phyloP scores from a whole-genome alignment of 2,797 vertebrate genomes.

The Tauraco hartlaubi region DNA sequence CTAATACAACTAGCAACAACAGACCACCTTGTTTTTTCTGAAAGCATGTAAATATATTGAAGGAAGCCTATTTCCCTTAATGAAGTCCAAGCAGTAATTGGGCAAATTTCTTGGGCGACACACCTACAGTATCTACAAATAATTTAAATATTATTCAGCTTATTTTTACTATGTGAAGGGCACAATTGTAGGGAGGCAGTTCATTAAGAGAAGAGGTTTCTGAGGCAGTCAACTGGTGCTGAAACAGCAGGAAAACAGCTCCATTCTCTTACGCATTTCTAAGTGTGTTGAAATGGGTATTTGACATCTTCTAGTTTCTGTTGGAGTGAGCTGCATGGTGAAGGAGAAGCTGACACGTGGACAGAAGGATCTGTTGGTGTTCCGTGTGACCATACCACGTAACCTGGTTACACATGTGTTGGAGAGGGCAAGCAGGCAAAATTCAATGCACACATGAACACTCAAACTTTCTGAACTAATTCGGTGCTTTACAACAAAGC shows the following conservation, averaged over 20 bases:
- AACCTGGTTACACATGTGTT: rapidly evolving
- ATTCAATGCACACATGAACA: neutral
- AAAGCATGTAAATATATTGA: neutral
- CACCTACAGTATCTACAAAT: neutral
- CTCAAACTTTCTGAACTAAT: neutral
- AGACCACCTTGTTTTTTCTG: neutral
- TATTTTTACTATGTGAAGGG: neutral
- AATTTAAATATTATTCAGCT: neutral
- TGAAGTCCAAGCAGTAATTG: neutral
- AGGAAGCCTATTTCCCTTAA: neutral
- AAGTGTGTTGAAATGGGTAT: rapidly evolving
- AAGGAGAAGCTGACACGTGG: neutral
- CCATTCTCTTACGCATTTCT: neutral
- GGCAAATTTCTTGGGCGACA: neutral
- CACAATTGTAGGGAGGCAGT: neutral
- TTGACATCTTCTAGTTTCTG: neutral
- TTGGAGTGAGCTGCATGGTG: neutral
- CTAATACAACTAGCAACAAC: neutral
- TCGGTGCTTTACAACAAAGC: neutral
- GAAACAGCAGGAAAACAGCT: neutral
- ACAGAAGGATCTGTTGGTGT: neutral
- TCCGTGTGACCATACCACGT: neutral
- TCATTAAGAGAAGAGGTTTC: neutral
- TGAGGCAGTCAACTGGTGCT: neutral
- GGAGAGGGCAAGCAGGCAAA: neutral